Evolutionary conservation across 2,888 invertebrate genomes (phyloP).

Genomic region (Nomada fabriciana): DNA sequence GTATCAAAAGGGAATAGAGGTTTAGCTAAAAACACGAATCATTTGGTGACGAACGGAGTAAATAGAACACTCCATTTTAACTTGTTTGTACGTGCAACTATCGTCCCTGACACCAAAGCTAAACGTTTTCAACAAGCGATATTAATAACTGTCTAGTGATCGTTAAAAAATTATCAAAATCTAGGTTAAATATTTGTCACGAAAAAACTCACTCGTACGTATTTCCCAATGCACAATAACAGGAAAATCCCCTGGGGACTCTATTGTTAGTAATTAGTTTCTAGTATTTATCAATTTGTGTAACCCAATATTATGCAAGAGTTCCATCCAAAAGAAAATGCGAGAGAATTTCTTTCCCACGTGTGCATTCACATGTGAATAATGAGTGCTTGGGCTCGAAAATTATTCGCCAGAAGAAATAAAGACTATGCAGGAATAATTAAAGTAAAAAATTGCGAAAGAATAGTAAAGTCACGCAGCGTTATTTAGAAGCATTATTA

Average conservation of each 20-base stretch:
- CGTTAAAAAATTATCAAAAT: slow-evolving; percentile 20
- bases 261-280: background rate
- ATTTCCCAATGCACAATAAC: background rate
- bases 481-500: background rate
- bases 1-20: background rate
- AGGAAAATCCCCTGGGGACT: background rate
- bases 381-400: background rate
- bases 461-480: background rate
- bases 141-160: slow-evolving; percentile 9
- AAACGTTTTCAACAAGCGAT: background rate
- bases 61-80: slow-evolving; percentile 1
- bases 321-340: background rate
- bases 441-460: background rate
- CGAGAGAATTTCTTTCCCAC: background rate
- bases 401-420: background rate
- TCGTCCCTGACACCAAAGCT: slow-evolving; percentile 26
- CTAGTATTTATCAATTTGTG: background rate
- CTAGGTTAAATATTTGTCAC: slow-evolving; percentile 9
- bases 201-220: background rate
- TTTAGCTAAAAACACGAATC: background rate
- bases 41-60: background rate
- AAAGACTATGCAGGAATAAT: background rate
- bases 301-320: background rate
- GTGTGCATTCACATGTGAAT: background rate
- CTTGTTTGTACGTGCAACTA: slow-evolving; percentile 1